Base-by-base conservation (phyloP, 1,140 invertebrate species). In the Calliopsis andreniformis region DNA sequence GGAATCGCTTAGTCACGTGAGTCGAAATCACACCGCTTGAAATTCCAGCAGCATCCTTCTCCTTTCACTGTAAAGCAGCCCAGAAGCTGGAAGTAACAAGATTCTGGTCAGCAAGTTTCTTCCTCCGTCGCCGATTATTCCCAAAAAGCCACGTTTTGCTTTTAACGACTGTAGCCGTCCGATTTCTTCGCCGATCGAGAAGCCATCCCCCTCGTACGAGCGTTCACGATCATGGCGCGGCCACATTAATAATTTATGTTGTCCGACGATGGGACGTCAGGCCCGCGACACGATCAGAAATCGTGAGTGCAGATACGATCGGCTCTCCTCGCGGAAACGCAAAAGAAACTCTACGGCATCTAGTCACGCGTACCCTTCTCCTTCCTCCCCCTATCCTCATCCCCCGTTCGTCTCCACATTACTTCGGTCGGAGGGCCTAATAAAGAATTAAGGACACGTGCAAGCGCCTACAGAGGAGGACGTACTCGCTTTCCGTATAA, bases 211-310 rank as follows among this genome's bases (percentile, higher is more conserved):
- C n/a, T 61, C 56, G 42, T 51, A 20, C 64, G 79, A 43, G 42
- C 61, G 82, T 83, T 83, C 82, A 83, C 81, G 83, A 86, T 86
- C 85, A 71, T 61, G 68, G 63, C 79, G 76, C 59, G 78, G 86
- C 73, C 59, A 80, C 86, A 87, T 87, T 85, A 87, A 87, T 88
- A 88, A 87, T 88, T 88, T 88, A 87, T 87, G 78, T 80, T 73
- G 78, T 78, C 45, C 80, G 55, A 82, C 82, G 80, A 87, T 85
- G 86, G 56, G 66, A 76, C 78, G 87, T 82, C 82, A 77, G 83
- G 70, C 63, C 72, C 53, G 55, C 78, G 78, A 84, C 83, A 88
- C 85, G 86, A 88, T 88, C 87, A 71, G 81, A 80, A 87, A 85
- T 87, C 86, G 86, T 88, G 87, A 86, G 78, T 73, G 66, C 66